Conservation (phyloP, 1,140 invertebrate species). For the Drosophila takahashii region DNA sequence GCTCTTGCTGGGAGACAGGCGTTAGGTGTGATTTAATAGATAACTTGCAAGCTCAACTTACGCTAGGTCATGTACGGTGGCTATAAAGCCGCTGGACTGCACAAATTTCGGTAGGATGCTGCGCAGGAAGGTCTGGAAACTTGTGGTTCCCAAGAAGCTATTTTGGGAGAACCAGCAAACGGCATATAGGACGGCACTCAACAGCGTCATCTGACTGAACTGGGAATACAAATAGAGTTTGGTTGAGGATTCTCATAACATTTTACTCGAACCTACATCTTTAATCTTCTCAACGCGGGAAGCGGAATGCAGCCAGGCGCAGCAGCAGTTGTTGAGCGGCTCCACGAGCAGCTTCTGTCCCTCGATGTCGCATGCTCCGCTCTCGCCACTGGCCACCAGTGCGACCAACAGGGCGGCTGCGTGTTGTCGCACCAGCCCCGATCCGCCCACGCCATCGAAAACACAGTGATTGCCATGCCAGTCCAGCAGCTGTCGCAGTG, state of each 20-base stretch:
- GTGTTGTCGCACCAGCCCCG: conserved; percentile 77
- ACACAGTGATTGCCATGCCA: conserved; percentile 82
- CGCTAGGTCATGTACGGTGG: conserved; percentile 56
- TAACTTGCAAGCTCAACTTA: conserved; percentile 43
- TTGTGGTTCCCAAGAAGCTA: conserved; percentile 25
- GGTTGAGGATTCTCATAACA: not conserved
- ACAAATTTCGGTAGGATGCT: conserved; percentile 72
- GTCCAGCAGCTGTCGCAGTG: conserved; percentile 76
- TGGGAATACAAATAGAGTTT: conserved; percentile 9
- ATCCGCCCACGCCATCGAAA: conserved; percentile 67
- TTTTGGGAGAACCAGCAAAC: conserved; percentile 64
- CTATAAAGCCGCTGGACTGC: conserved; percentile 54
- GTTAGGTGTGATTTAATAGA: conserved; percentile 46
- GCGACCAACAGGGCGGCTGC: conserved; percentile 74
- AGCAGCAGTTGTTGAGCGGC: conserved; percentile 73
- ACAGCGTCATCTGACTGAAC: conserved; percentile 75
- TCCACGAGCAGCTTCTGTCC: conserved; percentile 58
- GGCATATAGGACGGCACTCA: conserved; percentile 60
- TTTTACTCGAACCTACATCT: conserved; percentile 57
- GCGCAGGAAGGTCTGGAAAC: conserved; percentile 53
- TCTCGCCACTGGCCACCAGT: conserved; percentile 63
- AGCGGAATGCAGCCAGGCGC: conserved; percentile 75
- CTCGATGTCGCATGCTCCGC: conserved; percentile 59
- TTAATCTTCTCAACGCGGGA: conserved; percentile 38
- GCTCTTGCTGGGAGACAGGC: conserved; percentile 46